Evolutionary conservation across 2,113 vertebrate species (phyloP), one percentile per base, ranked within the genome.

Genomic region (Gopherus flavomarginatus): DNA sequence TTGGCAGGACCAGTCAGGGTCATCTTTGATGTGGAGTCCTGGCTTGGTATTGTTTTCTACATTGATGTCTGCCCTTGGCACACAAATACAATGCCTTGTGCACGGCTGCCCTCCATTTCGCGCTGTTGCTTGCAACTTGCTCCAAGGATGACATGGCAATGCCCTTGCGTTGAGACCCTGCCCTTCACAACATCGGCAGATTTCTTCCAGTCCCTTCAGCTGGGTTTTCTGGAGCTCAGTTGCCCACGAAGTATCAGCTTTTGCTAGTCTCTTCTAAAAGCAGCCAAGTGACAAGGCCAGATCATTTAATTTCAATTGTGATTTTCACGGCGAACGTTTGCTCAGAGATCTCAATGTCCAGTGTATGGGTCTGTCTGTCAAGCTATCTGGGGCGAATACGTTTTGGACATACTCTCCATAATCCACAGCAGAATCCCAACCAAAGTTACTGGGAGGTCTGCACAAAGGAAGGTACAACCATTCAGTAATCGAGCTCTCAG

Each of bases 1-100:
- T 97, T 97, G 97, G 97, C 97, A 96, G 95, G 97, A 97, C 95
- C 96, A 82, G 94, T 86, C 92, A 96, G 96, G 96, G 96, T 97
- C 96, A 77, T 95, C 96, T 97, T 97, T 97, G 96, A 97, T 97
- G 92, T 97, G 84, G 53, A 95, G 93, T 92, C 96, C 94, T 77
- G 94, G 95, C 89, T 96, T 84, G 86, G 95, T 97, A 97, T 97
- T 97, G 96, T 97, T 97, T 97, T 91, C 96, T 96, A 80, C 93
- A 93, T 89, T 94, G 89, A 93, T 21, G 69, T 96, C 93, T 96
- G 92, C 89, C 97, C 94, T 96, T 89, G 90, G 91, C 95, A 94
- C 10, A 10, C 38, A 77, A 91, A 93, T 19, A 86, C 81, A 88
- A 81, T 0, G 57, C 86, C 95, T 90, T 47, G 79, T 6, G 85